phyloP scores from a whole-genome alignment of 2,113 vertebrate species.

The Odocoileus virginianus region DNA sequence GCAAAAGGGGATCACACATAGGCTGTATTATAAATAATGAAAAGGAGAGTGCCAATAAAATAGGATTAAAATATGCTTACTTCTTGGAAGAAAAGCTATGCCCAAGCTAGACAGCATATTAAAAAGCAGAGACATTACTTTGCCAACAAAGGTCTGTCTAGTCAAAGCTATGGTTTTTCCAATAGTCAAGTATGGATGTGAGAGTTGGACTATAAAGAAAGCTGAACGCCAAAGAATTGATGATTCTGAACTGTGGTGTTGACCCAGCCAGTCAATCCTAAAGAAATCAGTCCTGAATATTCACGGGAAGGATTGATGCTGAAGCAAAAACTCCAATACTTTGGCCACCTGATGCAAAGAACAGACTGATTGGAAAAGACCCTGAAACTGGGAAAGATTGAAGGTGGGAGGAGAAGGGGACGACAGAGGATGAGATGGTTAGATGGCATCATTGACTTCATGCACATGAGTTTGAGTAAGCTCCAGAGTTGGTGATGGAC shows the following conservation, averaged over 20 bases:
- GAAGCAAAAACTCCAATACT: neutral
- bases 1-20: neutral
- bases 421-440: neutral
- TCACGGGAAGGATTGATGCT: neutral
- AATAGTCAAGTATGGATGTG: neutral
- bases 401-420: neutral
- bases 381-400: neutral
- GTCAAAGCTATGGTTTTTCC: neutral
- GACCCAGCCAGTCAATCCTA: neutral
- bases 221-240: neutral
- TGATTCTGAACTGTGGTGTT: neutral
- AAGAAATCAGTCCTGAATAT: neutral
- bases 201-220: neutral
- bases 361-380: neutral
- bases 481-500: neutral
- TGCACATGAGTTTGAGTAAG: neutral
- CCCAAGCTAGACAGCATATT: neutral
- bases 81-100: neutral
- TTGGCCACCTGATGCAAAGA: neutral
- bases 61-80: neutral
- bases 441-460: neutral
- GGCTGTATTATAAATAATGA: neutral
- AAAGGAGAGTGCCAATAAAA: neutral
- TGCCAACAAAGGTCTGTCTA: neutral
- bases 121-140: neutral